phyloP scores from a whole-genome alignment of 2,888 invertebrate genomes.

The Limnephilus rhombicus region DNA sequence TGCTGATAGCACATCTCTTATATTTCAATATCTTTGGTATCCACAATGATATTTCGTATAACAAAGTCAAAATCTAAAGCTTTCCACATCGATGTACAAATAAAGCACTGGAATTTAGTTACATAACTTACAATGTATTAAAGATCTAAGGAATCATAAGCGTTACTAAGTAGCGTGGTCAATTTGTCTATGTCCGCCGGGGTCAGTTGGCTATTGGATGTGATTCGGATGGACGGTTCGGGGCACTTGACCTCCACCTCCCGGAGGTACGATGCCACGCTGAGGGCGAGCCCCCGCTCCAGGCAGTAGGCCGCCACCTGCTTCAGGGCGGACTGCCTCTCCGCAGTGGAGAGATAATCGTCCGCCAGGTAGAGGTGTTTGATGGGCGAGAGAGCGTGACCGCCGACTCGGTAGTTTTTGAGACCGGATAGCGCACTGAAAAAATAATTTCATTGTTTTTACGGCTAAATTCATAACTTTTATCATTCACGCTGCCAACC shows the following conservation, averaged over 20 bases:
- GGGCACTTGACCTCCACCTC: conserved; percentile 81
- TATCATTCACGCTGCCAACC: too few relatives aligned
- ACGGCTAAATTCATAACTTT: conserved; percentile 4
- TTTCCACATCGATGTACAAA: not conserved
- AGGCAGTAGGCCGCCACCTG: conserved; percentile 83
- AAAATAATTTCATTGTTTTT: conserved; percentile 56
- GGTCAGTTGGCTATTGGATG: conserved; percentile 82
- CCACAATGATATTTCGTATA: not conserved
- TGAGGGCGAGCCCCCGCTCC: conserved; percentile 82
- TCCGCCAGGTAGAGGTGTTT: conserved; percentile 84
- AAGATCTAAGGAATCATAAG: conserved; percentile 63
- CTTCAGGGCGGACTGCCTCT: conserved; percentile 78
- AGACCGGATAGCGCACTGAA: conserved; percentile 74
- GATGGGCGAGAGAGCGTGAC: conserved; percentile 83
- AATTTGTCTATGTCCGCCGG: conserved; percentile 79
- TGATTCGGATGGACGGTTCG: conserved; percentile 85
- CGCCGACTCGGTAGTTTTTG: conserved; percentile 76
- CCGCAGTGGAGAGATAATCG: conserved; percentile 72
- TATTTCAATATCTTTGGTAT: too few relatives aligned
- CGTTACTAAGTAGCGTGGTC: conserved; percentile 72
- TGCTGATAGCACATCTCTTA: too few relatives aligned
- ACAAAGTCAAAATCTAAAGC: not conserved
- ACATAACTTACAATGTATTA: not conserved
- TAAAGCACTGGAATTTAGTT: not conserved
- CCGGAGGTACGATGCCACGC: conserved; percentile 84